Base-by-base conservation (phyloP, 2,797 vertebrate genomes). In the Cirrhinus mrigala region DNA sequence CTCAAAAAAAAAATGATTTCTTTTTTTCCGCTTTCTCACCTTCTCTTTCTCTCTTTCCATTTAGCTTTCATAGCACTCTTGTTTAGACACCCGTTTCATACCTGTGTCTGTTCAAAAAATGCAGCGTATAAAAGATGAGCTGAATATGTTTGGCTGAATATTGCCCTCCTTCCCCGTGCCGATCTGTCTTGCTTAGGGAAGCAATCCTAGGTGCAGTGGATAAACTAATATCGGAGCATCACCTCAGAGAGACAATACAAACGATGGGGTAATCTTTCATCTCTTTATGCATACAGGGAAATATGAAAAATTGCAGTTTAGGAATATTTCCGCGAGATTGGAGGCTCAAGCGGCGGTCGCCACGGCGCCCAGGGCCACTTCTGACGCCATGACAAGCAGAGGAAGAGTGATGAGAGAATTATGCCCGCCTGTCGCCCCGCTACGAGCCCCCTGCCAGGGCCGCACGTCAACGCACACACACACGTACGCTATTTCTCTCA, bases 201-300 rank as follows among this genome's bases (percentile, higher is more conserved):
- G 97, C 96, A 97, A 97, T 96, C 96, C 97, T 94, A 97, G 97
- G 96, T 95, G 95, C 95, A 94, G 95, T 95, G 96, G 97, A 97
- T 98, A 98, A 98, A 98, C 97, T 98, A 98, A 98, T 99, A 99
- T 99, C 98, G 97, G 94, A 97, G 97, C 98, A 97, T 98, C 97
- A 98, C 96, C 97, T 97, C 96, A 96, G 97, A 96, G 97, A 97
- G 96, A 98, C 98, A 98, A 96, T 97, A 97, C 97, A 96, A 97
- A 98, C 97, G 97, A 98, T 97, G 94, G 96, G 97, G 97, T 95
- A 94, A 98, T 98, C 97, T 98, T 98, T 98, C 97, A 99, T 98
- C 97, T 98, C 96, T 97, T 98, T 98, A 99, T 98, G 97, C 97
- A 97, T 98, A 97, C 97, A 97, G 97, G 92, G 93, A 96, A 98